Conservation (phyloP, 2,113 vertebrate genomes). For the Meriones unguiculatus region DNA sequence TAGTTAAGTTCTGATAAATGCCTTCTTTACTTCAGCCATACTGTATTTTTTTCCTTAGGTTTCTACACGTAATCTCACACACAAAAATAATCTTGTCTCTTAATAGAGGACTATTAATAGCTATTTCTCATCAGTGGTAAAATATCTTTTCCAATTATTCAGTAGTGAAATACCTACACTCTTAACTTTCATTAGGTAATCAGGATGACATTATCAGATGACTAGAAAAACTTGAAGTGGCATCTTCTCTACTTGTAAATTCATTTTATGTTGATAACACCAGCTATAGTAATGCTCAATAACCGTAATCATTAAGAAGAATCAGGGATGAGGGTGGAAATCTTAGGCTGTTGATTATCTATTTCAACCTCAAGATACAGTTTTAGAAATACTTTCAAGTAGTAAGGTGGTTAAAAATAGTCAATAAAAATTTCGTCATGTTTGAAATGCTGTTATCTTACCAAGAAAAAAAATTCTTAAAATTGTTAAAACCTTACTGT, state of each 20-base stretch:
- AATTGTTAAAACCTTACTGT: not conserved
- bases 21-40: not conserved
- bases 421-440: not conserved
- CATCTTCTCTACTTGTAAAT: slow-evolving; percentile 50
- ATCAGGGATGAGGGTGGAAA: not conserved
- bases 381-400: slow-evolving; percentile 10
- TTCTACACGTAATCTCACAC: not conserved
- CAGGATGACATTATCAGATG: slow-evolving; percentile 45
- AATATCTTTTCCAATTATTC: slow-evolving; percentile 52
- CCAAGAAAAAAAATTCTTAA: slow-evolving; percentile 10
- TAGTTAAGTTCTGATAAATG: not conserved
- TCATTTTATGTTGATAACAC: slow-evolving; percentile 59
- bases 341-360: not conserved
- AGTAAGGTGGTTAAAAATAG: not conserved
- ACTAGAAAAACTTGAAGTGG: slow-evolving; percentile 55
- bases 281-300: not conserved
- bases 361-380: not conserved
- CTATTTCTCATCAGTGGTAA: slow-evolving; percentile 12
- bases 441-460: not conserved
- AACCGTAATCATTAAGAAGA: slow-evolving; percentile 33
- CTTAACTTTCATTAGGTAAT: slow-evolving; percentile 47
- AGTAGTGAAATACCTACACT: slow-evolving; percentile 34
- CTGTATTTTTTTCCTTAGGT: not conserved
- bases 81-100: not conserved
- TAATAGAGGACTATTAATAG: slow-evolving; percentile 23